These are phyloP conservation scores for Tinea trinotella DNA, from an alignment of 2,888 invertebrate genomes.

Conservation along the genomic window DNA sequence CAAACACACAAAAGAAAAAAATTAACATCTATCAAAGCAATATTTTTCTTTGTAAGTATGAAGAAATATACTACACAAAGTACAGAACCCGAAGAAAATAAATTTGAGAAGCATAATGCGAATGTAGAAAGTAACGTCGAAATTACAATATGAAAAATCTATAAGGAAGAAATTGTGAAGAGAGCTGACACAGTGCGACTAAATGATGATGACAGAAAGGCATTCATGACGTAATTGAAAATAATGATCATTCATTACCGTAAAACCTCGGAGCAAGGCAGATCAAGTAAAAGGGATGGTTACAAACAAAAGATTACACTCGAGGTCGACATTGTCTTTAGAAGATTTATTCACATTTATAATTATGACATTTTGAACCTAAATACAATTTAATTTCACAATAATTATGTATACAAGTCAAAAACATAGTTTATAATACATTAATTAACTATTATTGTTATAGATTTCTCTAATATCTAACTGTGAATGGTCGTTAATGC, in stretches of 20 bases:
- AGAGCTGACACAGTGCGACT: constrained; percentile 61
- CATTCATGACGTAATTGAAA: constrained; percentile 69
- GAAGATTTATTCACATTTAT: constrained; percentile 68
- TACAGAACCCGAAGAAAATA: constrained; percentile 35
- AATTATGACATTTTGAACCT: constrained; percentile 41
- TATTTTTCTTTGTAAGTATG: constrained; percentile 47
- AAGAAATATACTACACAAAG: constrained; percentile 39
- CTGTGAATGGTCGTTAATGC: constrained; percentile 52
- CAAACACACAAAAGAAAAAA: neutral
- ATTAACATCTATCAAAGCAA: constrained; percentile 26
- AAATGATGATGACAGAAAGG: constrained; percentile 68
- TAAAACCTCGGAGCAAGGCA: constrained; percentile 64
- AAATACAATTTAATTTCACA: constrained; percentile 64
- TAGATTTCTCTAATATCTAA: constrained; percentile 59
- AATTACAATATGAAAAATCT: constrained; percentile 36
- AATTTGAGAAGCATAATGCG: constrained; percentile 53
- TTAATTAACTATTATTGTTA: constrained; percentile 55
- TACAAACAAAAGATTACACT: constrained; percentile 50
- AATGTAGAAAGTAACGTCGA: constrained; percentile 39
- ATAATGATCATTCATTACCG: constrained; percentile 63
- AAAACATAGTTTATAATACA: constrained; percentile 69
- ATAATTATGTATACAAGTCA: constrained; percentile 69
- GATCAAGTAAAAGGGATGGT: constrained; percentile 51
- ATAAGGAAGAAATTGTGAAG: constrained; percentile 62
- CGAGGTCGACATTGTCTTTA: constrained; percentile 47